Percentiles rank a stretch among this genome's conserved stretches.
phyloP scores from a whole-genome alignment of 2,888 invertebrate genomes.

The Abrostola tripartita region DNA sequence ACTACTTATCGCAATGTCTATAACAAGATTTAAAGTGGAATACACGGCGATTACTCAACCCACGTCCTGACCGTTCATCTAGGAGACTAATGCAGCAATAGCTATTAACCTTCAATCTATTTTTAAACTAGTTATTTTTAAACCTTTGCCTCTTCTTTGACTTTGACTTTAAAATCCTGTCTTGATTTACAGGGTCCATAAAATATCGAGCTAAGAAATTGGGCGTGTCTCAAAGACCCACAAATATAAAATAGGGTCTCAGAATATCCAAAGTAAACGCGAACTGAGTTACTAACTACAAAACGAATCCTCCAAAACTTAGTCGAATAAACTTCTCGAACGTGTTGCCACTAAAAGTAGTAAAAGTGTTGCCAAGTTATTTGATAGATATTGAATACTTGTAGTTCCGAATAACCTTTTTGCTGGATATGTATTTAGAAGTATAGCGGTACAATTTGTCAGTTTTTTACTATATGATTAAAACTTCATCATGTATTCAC shows the following conservation, averaged over 20 bases:
- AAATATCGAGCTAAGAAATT: too few relatives aligned
- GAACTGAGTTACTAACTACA: background rate
- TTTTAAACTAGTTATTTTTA: background rate
- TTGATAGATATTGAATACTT: background rate
- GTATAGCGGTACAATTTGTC: too few relatives aligned
- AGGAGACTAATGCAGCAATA: conserved; percentile 4
- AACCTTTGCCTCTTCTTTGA: background rate
- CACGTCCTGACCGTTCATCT: background rate
- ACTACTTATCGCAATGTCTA: too few relatives aligned
- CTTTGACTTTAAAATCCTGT: too few relatives aligned
- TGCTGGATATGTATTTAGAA: too few relatives aligned
- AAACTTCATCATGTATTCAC: too few relatives aligned
- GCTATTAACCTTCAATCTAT: background rate
- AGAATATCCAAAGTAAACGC: background rate
- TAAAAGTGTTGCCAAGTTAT: background rate
- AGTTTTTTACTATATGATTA: too few relatives aligned
- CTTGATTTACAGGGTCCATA: too few relatives aligned
- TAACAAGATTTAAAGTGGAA: background rate
- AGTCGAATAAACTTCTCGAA: background rate
- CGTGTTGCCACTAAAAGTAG: background rate
- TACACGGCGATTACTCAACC: background rate
- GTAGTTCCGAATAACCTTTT: background rate
- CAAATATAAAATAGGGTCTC: background rate
- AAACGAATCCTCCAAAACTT: background rate
- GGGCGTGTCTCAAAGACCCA: background rate